Percentiles rank a stretch among this genome's conserved stretches.
phyloP scores from a whole-genome alignment of 2,113 vertebrate species.

The Cryptotis parvus region DNA sequence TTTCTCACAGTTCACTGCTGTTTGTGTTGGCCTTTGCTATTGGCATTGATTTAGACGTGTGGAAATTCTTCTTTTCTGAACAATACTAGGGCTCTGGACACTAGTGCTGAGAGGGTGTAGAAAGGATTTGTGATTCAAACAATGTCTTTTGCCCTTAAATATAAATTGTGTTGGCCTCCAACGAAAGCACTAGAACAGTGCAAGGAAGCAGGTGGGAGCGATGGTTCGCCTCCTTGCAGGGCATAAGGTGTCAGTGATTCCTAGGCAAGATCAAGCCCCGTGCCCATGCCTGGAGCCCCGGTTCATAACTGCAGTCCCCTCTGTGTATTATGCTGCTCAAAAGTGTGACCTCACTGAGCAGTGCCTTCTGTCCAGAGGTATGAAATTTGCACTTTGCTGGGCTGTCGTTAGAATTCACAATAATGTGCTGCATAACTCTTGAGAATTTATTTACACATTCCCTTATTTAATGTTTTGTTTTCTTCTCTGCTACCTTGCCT shows the following conservation, averaged over 20 bases:
- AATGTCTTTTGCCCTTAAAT: slow-evolving; percentile 36
- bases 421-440: background rate
- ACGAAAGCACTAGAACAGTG: background rate
- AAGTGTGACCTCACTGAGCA: background rate
- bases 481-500: accelerated
- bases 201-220: background rate
- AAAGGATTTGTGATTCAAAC: slow-evolving; percentile 45
- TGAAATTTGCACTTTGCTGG: slow-evolving; percentile 25
- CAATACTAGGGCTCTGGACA: slow-evolving; percentile 52
- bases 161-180: background rate
- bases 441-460: background rate
- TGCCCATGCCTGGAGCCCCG: background rate
- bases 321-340: background rate
- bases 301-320: background rate
- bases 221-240: background rate
- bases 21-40: slow-evolving; percentile 72
- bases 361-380: background rate
- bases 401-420: slow-evolving; percentile 36
- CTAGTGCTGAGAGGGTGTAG: slow-evolving; percentile 34
- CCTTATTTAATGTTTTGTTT: slow-evolving; percentile 14
- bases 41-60: slow-evolving; percentile 69
- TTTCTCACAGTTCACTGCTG: slow-evolving; percentile 77
- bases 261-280: background rate
- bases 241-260: background rate
- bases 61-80: slow-evolving; percentile 60